Evolutionary conservation across 2,113 vertebrate genomes (phyloP).

Genomic region (Lasiurus cinereus): DNA sequence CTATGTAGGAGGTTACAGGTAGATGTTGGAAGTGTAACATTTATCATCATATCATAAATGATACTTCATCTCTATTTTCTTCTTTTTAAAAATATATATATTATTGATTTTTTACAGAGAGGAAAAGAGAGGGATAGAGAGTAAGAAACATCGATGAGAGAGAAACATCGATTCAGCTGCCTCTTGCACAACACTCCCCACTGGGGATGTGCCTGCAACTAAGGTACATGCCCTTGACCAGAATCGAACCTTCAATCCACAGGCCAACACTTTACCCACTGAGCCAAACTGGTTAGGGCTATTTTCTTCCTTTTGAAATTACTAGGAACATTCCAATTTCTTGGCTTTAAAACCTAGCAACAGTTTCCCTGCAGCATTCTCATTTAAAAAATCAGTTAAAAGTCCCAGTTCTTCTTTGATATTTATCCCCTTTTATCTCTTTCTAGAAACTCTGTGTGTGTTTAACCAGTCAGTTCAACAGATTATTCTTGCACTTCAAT

Average conservation of each 20-base stretch:
- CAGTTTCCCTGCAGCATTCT: not conserved
- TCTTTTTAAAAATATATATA: not conserved
- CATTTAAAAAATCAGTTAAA: not conserved
- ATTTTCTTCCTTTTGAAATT: not conserved
- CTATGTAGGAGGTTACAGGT: not conserved
- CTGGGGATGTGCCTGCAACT: too few species aligned
- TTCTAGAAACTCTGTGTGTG: not conserved
- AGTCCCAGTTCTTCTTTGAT: not conserved
- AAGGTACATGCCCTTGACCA: too few species aligned
- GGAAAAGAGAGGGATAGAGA: too few species aligned
- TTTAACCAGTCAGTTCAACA: not conserved
- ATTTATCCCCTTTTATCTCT: not conserved
- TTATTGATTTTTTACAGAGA: too few species aligned
- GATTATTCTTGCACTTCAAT: not conserved
- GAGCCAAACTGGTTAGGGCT: not conserved
- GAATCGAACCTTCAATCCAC: too few species aligned
- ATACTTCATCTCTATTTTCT: not conserved
- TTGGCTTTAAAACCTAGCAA: slow-evolving; percentile 1
- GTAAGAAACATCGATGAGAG: too few species aligned
- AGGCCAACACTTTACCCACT: too few species aligned
- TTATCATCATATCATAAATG: not conserved
- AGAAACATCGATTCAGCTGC: too few species aligned
- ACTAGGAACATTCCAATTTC: not conserved
- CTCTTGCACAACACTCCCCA: too few species aligned
- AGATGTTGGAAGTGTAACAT: not conserved